Base-by-base conservation (phyloP, 2,113 vertebrate genomes). In the Nothocercus julius region DNA sequence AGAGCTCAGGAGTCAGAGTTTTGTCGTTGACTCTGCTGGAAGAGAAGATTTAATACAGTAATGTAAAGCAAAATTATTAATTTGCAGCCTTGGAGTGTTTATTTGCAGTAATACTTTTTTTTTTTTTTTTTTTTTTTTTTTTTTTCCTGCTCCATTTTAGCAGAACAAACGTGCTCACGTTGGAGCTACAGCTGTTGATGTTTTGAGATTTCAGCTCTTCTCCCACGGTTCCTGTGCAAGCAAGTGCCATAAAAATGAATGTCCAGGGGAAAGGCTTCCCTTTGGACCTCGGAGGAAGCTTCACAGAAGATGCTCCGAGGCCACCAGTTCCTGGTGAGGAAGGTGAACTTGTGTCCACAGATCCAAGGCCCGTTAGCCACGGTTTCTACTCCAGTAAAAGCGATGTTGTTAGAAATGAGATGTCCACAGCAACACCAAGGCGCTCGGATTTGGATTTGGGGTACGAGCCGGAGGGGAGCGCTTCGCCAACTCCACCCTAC, bases 291-390 rank as follows among this genome's bases (percentile, higher is more conserved):
- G 99, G 98, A 92, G 97, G 98, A 95, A 98, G 98, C 98, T 99
- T 99, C 98, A 99, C 99, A 84, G 99, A 99, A 98, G 98, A 99
- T 97, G 99, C 99, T 88, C 99, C 99, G 14, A 98, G 99, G 94
- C 99, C 99, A 67, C 99, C 99, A 0, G 99, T 99, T 93, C 99
- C 99, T 18, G 99, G 99, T 13, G 99, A 99, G 96, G 99, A 99
- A 87, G 99, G 99, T 17, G 99, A 99, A 70, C 98, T 99, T 30
- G 98, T 99, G 89, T 98, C 98, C 97, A 96, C 98, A 2, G 99
- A 99, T 68, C 96, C 97, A 7, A 98, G 98, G 89, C 98, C 98
- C 2, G 84, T 97, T 94, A 92, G 96, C 97, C 98, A 97, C 42
- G 82, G 96, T 42, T 98, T 98, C 97, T 98, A 98, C 95, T 97